These are phyloP conservation scores for Cisticola juncidis DNA, from an alignment of 2,113 vertebrate species.

Conservation along the genomic window DNA sequence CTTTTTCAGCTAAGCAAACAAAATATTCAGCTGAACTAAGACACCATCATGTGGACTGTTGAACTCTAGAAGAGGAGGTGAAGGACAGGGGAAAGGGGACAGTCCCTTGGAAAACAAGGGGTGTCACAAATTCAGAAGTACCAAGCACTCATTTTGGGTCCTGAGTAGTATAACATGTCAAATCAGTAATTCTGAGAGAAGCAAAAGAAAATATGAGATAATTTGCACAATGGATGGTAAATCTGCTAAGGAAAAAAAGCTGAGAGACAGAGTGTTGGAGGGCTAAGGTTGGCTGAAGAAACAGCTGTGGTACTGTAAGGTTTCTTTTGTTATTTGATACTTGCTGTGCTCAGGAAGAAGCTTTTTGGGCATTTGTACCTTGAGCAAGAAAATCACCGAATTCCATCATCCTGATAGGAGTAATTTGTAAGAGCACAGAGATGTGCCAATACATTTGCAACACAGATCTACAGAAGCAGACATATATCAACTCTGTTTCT, in stretches of 20 bases:
- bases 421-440: background rate
- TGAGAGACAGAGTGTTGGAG: background rate
- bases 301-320: background rate
- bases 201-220: background rate
- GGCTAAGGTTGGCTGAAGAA: background rate
- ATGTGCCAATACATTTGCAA: background rate
- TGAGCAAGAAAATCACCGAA: rapidly evolving
- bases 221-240: background rate
- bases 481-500: background rate
- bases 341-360: background rate
- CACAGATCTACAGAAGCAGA: background rate
- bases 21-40: background rate
- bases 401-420: background rate
- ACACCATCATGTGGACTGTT: background rate
- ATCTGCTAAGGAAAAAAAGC: background rate
- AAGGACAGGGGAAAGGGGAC: background rate
- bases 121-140: background rate
- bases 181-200: background rate
- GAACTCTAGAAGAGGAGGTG: background rate
- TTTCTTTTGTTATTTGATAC: background rate
- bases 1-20: background rate
- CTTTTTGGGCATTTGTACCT: background rate
- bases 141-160: background rate
- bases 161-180: background rate
- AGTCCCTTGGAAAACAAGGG: background rate